A percentile compares a stretch with the other conserved stretches of the same genome.
These are phyloP conservation scores for Ciconia stormi DNA, from an alignment of 2,113 vertebrate genomes.

Conservation along the genomic window DNA sequence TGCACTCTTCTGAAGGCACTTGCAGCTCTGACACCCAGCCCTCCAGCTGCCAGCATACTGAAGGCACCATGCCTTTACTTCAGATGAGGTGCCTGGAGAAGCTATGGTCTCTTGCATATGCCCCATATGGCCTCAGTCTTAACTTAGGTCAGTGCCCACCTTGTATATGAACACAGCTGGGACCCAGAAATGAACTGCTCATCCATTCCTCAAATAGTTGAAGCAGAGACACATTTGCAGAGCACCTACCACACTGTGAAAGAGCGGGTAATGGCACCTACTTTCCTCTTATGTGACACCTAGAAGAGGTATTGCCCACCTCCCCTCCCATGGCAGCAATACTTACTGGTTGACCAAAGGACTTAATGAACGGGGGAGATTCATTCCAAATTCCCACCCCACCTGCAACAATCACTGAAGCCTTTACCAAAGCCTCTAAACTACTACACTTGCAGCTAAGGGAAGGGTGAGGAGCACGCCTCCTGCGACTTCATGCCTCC, in stretches of 20 bases:
- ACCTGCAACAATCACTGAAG: not conserved
- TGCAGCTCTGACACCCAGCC: not conserved
- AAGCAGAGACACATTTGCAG: not conserved
- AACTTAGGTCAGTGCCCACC: not conserved
- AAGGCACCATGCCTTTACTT: not conserved
- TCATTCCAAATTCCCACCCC: not conserved
- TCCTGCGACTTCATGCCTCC: not conserved
- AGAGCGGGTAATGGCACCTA: not conserved
- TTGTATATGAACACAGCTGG: not conserved
- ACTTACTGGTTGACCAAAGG: not conserved
- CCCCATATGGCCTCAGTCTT: not conserved
- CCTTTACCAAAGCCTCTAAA: not conserved
- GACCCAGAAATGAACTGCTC: not conserved
- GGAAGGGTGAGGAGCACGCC: not conserved
- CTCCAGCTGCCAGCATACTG: not conserved
- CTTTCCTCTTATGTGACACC: accelerated
- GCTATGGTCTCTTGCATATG: not conserved
- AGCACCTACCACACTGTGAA: not conserved
- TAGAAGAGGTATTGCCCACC: not conserved
- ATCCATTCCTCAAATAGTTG: not conserved
- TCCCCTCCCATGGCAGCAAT: not conserved
- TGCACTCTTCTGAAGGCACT: not conserved
- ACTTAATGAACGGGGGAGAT: no score
- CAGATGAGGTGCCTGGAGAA: not conserved
- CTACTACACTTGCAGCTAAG: not conserved